A percentile compares a stretch with the other conserved stretches of the same genome.
These are phyloP conservation scores for Coregonus clupeaformis DNA, from an alignment of 2,113 vertebrate genomes.

Conservation along the genomic window DNA sequence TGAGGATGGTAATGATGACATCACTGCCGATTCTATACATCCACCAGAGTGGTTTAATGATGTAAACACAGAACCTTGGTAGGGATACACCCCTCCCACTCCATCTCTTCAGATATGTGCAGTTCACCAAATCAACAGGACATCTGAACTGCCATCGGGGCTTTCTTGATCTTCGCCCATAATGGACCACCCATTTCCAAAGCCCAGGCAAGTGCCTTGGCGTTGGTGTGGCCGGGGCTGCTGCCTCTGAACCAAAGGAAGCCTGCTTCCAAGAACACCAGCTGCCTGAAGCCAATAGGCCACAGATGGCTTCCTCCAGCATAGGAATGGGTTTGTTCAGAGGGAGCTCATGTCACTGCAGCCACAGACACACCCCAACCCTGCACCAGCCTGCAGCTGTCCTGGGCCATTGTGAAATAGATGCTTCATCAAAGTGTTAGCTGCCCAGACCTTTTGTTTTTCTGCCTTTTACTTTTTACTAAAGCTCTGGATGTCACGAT, in stretches of 20 bases:
- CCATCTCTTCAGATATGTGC: neutral
- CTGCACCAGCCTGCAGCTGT: constrained; percentile 58
- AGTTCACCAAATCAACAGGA: neutral
- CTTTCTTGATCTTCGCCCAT: neutral
- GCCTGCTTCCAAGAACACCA: constrained; percentile 25
- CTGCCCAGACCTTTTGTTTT: constrained; percentile 69
- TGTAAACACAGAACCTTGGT: neutral
- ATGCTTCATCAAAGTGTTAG: constrained; percentile 33
- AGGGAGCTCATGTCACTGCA: constrained; percentile 43
- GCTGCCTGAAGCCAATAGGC: constrained; percentile 5
- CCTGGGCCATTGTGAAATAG: constrained; percentile 68
- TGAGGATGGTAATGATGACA: neutral
- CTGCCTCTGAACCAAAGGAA: neutral
- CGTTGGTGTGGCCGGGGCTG: neutral
- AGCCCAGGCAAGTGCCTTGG: neutral
- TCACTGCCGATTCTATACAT: too few species aligned
- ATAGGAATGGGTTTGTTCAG: constrained; percentile 14
- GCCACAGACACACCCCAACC: constrained; percentile 51
- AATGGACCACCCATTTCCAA: neutral
- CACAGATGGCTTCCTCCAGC: constrained; percentile 10
- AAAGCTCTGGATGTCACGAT: too few species aligned
- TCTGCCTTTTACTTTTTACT: constrained; percentile 69
- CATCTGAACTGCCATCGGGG: neutral
- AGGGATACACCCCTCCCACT: neutral
- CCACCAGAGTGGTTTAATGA: neutral